These are phyloP conservation scores for Drosophila atripex DNA, from an alignment of 2,888 invertebrate genomes.

Conservation along the genomic window DNA sequence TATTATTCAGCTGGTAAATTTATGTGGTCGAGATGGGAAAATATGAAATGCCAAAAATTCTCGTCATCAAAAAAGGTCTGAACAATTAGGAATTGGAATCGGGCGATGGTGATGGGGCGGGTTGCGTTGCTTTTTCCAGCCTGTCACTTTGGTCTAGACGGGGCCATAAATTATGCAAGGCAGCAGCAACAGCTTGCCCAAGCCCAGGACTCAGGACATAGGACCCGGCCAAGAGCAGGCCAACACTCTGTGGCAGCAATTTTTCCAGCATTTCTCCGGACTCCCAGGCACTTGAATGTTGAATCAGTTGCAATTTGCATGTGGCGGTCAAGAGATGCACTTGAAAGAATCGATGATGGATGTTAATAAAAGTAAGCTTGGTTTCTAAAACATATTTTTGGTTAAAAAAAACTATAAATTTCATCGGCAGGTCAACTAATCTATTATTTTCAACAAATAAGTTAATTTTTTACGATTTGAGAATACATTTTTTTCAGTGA, in stretches of 20 bases:
- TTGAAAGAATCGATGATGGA: slow-evolving; percentile 6
- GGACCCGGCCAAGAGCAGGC: not conserved
- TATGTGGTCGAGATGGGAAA: slow-evolving; percentile 46
- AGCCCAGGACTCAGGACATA: not conserved
- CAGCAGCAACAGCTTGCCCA: slow-evolving; percentile 53
- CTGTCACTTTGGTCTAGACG: slow-evolving; percentile 72
- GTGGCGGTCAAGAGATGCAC: slow-evolving; percentile 57
- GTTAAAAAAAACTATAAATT: not conserved
- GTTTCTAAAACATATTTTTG: too few relatives aligned
- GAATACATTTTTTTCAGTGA: not conserved
- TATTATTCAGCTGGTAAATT: slow-evolving; percentile 59
- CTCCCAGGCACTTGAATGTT: slow-evolving; percentile 62
- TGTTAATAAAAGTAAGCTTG: too few relatives aligned
- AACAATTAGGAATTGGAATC: slow-evolving; percentile 55
- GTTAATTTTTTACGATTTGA: not conserved
- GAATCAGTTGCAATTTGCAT: slow-evolving; percentile 77
- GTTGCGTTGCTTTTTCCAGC: slow-evolving; percentile 19
- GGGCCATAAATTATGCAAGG: slow-evolving; percentile 60
- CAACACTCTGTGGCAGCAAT: slow-evolving; percentile 34
- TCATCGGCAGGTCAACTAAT: too few relatives aligned
- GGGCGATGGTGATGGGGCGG: slow-evolving; percentile 7
- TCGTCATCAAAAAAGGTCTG: slow-evolving; percentile 51
- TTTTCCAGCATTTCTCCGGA: slow-evolving; percentile 50
- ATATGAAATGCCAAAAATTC: slow-evolving; percentile 54
- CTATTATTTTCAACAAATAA: too few relatives aligned